These are phyloP conservation scores for Nomada fucata DNA, from an alignment of 2,888 invertebrate genomes.

Conservation along the genomic window DNA sequence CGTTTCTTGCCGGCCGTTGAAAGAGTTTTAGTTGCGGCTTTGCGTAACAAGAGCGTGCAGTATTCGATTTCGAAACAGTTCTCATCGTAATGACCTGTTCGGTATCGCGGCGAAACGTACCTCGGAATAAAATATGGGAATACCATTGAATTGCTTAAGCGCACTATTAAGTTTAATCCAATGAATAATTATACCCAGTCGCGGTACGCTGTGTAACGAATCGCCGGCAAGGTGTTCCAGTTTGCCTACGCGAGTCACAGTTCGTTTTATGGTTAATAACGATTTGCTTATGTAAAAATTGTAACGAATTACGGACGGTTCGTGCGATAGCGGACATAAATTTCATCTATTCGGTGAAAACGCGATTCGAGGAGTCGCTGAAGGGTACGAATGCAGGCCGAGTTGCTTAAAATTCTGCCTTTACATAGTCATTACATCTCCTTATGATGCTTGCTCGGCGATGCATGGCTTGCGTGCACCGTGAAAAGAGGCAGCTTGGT, in stretches of 20 bases:
- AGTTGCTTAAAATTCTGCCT: conserved; percentile 35
- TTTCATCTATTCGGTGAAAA: conserved; percentile 1
- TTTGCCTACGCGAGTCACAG: background rate
- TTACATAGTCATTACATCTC: conserved; percentile 42
- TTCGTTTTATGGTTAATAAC: background rate
- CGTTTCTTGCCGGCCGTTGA: too few species aligned
- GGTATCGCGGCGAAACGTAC: too few species aligned
- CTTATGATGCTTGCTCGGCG: conserved; percentile 30
- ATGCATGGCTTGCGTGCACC: conserved; percentile 41
- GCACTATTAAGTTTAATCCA: too few species aligned
- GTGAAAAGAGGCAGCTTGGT: conserved; percentile 46
- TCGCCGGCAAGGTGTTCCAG: background rate
- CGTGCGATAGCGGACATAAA: background rate
- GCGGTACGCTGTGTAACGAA: too few species aligned
- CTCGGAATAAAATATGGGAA: too few species aligned
- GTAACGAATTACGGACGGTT: background rate
- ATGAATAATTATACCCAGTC: too few species aligned
- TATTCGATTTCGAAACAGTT: too few species aligned
- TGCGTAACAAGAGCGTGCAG: too few species aligned
- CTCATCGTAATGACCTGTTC: too few species aligned
- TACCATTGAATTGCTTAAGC: too few species aligned
- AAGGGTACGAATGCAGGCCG: conserved; percentile 4
- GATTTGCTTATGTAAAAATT: background rate
- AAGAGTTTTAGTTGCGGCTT: too few species aligned
- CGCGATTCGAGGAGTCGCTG: background rate